Evolutionary conservation across 2,888 invertebrate genomes (phyloP).

Genomic region (Andricus curvator): DNA sequence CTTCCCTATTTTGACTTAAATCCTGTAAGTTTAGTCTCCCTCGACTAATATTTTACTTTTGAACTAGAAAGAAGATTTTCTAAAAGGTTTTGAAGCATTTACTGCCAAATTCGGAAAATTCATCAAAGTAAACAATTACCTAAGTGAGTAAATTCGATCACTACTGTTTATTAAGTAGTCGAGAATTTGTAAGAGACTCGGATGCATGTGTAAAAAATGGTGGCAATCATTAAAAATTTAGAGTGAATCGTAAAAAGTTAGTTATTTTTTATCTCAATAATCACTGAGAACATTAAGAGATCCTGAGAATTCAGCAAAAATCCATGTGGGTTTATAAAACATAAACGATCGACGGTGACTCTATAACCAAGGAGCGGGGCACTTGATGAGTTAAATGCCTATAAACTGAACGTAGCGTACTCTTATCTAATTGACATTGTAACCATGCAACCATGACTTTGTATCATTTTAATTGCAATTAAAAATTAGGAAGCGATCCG

Average conservation of each 20-base stretch:
- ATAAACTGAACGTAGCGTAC: constrained; percentile 51
- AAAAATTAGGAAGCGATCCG: constrained; percentile 9
- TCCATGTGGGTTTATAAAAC: constrained; percentile 16
- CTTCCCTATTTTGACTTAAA: too few species aligned
- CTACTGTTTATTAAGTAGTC: neutral
- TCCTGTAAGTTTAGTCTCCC: too few species aligned
- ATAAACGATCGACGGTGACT: neutral
- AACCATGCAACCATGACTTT: constrained; percentile 63
- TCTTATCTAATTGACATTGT: constrained; percentile 72
- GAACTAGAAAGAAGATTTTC: too few species aligned
- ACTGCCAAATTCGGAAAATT: too few species aligned
- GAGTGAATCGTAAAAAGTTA: neutral
- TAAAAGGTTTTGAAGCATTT: too few species aligned
- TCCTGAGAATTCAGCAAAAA: neutral
- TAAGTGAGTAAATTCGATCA: too few species aligned
- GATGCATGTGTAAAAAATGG: neutral
- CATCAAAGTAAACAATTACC: too few species aligned
- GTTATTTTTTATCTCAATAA: neutral
- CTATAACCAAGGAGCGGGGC: constrained; percentile 48
- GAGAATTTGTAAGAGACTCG: neutral
- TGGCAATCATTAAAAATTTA: neutral
- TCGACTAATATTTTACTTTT: too few species aligned
- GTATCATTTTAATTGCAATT: constrained; percentile 39
- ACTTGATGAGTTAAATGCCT: constrained; percentile 56
- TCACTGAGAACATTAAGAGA: neutral